phyloP scores from a whole-genome alignment of 2,797 vertebrate genomes.

The Oreortyx pictus region DNA sequence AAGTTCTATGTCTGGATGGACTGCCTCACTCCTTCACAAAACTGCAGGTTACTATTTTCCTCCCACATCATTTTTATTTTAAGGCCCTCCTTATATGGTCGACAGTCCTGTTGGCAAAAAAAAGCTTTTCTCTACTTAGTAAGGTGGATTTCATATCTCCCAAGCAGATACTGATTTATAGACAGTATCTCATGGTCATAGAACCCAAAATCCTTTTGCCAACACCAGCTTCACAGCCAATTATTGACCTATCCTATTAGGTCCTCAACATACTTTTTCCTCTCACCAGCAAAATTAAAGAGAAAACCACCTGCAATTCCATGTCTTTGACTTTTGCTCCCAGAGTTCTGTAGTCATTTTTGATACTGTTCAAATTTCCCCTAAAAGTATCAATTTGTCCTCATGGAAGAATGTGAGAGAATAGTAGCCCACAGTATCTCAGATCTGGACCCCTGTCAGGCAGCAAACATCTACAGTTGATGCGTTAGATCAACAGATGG shows the following conservation, averaged over 20 bases:
- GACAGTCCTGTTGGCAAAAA: not conserved
- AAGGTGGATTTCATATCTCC: not conserved
- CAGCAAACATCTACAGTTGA: not conserved
- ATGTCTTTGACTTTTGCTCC: not conserved
- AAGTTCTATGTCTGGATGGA: not conserved
- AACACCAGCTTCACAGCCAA: not conserved
- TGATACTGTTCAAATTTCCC: not conserved
- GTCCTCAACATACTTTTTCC: not conserved
- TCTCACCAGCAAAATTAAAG: not conserved
- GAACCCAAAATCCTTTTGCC: not conserved
- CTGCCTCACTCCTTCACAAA: not conserved
- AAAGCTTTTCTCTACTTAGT: not conserved
- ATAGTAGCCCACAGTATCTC: no score
- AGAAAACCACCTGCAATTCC: not conserved
- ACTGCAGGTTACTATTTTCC: not conserved
- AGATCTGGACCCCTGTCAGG: not conserved
- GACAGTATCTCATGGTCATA: not conserved
- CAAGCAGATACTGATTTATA: not conserved
- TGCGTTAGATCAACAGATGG: not conserved
- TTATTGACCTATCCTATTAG: not conserved
- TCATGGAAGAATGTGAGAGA: not conserved
- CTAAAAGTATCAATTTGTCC: not conserved
- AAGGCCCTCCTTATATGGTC: not conserved
- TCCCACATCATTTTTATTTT: not conserved
- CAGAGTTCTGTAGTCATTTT: not conserved